Conservation (phyloP, 1,140 invertebrate genomes). For the Drosophila aff. region DNA sequence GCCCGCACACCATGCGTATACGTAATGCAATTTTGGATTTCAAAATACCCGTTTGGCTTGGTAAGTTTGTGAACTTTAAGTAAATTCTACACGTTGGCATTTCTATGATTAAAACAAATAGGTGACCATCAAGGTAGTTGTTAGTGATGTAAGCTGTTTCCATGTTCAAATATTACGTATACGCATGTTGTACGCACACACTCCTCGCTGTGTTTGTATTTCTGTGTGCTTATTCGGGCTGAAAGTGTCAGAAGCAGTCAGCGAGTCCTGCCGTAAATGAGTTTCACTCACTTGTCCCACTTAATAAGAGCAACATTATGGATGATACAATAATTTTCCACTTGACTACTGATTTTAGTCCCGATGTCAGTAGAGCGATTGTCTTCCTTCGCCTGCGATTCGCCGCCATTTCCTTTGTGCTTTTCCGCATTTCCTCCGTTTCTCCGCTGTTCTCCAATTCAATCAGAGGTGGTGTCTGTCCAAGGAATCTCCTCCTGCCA, state of each 20-base stretch:
- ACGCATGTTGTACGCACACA: constrained; percentile 11
- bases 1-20: constrained; percentile 7
- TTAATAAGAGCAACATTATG: constrained; percentile 81
- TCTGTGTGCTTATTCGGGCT: constrained; percentile 13
- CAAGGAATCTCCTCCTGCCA: constrained; percentile 28
- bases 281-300: constrained; percentile 79
- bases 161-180: constrained; percentile 38
- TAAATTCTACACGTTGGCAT: not conserved
- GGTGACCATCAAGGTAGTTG: constrained; percentile 8
- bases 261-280: constrained; percentile 24
- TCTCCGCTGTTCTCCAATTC: constrained; percentile 15
- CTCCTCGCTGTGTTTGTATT: no score
- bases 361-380: constrained; percentile 59
- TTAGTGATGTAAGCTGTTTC: constrained; percentile 1
- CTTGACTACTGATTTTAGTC: constrained; percentile 81
- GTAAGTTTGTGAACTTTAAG: not conserved
- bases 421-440: constrained; percentile 17
- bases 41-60: not conserved
- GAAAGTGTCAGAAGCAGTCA: constrained; percentile 40
- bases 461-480: constrained; percentile 46
- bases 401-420: constrained; percentile 46
- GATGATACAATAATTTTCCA: constrained; percentile 84
- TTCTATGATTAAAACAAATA: constrained; percentile 5
- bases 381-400: constrained; percentile 52
- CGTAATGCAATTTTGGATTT: not conserved